These are phyloP conservation scores for Trichoplusia ni DNA, from an alignment of 1,140 invertebrate species.

Conservation along the genomic window DNA sequence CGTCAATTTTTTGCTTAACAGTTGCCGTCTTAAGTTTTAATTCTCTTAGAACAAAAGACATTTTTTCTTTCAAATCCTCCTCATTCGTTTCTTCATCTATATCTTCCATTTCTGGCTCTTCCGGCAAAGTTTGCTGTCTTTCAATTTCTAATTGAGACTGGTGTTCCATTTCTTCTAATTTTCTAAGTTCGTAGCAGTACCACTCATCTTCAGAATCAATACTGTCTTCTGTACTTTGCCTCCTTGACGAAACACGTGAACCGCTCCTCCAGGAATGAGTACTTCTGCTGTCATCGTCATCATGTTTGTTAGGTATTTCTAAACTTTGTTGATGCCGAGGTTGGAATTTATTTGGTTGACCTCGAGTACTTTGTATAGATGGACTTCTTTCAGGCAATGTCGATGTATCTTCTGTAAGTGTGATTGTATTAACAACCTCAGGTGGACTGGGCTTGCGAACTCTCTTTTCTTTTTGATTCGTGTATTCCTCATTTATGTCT, in stretches of 20 bases:
- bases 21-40: slow-evolving; percentile 85
- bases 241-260: slow-evolving; percentile 91
- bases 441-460: slow-evolving; percentile 66
- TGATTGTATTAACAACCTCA: slow-evolving; percentile 68
- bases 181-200: slow-evolving; percentile 94
- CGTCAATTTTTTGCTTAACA: slow-evolving; percentile 74
- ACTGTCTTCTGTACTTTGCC: slow-evolving; percentile 95
- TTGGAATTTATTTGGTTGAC: slow-evolving; percentile 83
- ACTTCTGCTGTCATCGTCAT: slow-evolving; percentile 92
- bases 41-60: slow-evolving; percentile 89
- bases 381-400: slow-evolving; percentile 84
- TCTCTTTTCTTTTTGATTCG: slow-evolving; percentile 59
- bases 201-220: slow-evolving; percentile 97
- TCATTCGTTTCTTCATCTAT: slow-evolving; percentile 83
- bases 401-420: slow-evolving; percentile 72
- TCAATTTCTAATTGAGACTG: slow-evolving; percentile 86
- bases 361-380: slow-evolving; percentile 83
- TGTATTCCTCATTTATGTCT: slow-evolving; percentile 53
- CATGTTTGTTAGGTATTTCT: slow-evolving; percentile 89
- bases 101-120: slow-evolving; percentile 82
- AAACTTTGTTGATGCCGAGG: slow-evolving; percentile 89
- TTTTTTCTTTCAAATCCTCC: slow-evolving; percentile 88
- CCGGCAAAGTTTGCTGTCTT: slow-evolving; percentile 82
- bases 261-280: slow-evolving; percentile 93
- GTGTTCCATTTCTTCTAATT: slow-evolving; percentile 92